Evolutionary conservation across 2,113 vertebrate species (phyloP).

Genomic region (Ptilorrhoa leucosticta): DNA sequence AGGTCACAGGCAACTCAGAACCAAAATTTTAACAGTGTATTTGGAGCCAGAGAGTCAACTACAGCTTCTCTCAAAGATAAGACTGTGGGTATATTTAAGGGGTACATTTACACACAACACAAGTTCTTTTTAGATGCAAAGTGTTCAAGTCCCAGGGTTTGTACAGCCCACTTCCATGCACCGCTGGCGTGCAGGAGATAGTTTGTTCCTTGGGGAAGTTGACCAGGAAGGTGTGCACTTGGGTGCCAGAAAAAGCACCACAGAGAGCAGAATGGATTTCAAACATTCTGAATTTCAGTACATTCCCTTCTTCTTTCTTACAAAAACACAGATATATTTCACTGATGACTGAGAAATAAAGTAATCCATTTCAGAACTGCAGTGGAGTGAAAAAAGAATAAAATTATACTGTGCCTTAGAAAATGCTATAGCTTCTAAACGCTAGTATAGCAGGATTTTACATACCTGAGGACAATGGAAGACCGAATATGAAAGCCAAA

Average conservation of each 20-base stretch:
- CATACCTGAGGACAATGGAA: background rate
- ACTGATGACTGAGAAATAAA: background rate
- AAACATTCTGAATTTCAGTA: background rate
- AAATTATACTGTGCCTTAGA: background rate
- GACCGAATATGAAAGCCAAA: background rate
- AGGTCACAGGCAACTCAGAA: background rate
- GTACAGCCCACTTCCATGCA: background rate
- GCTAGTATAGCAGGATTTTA: background rate
- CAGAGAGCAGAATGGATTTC: background rate
- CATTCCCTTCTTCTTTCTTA: background rate
- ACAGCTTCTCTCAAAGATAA: background rate
- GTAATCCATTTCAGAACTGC: background rate
- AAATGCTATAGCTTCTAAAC: background rate
- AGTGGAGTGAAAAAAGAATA: background rate
- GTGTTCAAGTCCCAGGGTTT: background rate
- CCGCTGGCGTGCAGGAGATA: rapidly evolving
- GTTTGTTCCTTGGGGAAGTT: background rate
- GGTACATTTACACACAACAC: background rate
- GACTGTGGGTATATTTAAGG: background rate
- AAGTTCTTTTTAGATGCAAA: background rate
- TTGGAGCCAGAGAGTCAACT: background rate
- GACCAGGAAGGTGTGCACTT: background rate
- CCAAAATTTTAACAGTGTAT: background rate
- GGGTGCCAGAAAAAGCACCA: background rate
- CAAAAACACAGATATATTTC: background rate